A percentile compares a stretch with the other conserved stretches of the same genome.
Conservation (phyloP, 2,888 invertebrate species). For the Lasius fuliginosus region DNA sequence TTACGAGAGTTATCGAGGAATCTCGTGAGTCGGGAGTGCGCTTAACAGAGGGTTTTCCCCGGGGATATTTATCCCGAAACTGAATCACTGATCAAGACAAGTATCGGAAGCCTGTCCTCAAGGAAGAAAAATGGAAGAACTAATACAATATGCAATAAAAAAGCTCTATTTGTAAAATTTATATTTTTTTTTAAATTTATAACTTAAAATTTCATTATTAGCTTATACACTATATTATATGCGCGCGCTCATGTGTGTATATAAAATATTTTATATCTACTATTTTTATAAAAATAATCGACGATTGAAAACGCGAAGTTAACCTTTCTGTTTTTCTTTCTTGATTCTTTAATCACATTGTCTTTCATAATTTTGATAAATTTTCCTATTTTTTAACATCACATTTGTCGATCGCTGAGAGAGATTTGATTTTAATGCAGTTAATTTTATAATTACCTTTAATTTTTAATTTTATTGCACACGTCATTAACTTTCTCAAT, state of each 20-base stretch:
- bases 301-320: too few species aligned
- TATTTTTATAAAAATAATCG: too few species aligned
- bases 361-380: not conserved
- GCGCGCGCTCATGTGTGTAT: too few species aligned
- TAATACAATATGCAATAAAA: not conserved
- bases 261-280: too few species aligned
- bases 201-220: too few species aligned
- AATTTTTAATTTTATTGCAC: not conserved
- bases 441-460: not conserved
- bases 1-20: not conserved
- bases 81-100: conserved; percentile 4
- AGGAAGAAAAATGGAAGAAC: not conserved
- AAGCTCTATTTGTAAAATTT: not conserved
- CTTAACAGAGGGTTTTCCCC: not conserved
- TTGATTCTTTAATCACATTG: not conserved
- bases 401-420: not conserved
- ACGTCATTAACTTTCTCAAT: not conserved
- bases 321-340: too few species aligned
- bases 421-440: not conserved
- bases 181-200: not conserved
- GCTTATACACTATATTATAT: too few species aligned
- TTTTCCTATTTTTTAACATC: not conserved
- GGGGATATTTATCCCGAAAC: not conserved
- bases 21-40: not conserved
- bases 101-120: not conserved